Conservation (phyloP, 2,888 invertebrate species). For the Acanthosepion pharaonis region DNA sequence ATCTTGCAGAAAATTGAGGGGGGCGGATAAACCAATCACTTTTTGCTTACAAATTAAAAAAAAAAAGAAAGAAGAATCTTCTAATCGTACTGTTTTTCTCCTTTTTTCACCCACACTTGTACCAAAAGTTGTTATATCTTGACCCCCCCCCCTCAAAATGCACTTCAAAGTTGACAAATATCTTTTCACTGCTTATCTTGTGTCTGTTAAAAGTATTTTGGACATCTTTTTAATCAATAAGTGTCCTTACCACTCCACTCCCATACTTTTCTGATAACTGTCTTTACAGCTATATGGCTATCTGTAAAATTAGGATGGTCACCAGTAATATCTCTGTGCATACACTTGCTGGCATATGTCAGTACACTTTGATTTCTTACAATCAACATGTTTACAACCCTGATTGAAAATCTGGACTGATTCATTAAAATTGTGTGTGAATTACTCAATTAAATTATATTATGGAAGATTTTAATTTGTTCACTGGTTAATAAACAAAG, state of each 20-base stretch:
- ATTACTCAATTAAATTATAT: too few species aligned
- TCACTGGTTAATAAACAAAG: too few species aligned
- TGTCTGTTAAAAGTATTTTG: slow-evolving; percentile 33
- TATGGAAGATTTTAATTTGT: too few species aligned
- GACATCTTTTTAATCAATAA: slow-evolving; percentile 33
- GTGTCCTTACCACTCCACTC: slow-evolving; percentile 33
- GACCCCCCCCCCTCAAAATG: neutral
- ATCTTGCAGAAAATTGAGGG: neutral
- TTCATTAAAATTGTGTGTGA: too few species aligned
- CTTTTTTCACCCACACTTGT: neutral
- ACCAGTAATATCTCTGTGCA: neutral
- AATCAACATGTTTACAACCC: neutral
- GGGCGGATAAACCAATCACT: neutral
- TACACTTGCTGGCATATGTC: neutral
- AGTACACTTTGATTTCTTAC: neutral
- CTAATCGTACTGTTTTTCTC: neutral
- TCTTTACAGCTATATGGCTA: neutral
- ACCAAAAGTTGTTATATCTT: slow-evolving; percentile 6
- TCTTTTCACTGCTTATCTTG: slow-evolving; percentile 2
- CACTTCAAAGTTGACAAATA: slow-evolving; percentile 33
- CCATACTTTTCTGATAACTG: neutral
- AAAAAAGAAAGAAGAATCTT: neutral
- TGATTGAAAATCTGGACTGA: neutral
- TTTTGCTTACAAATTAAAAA: neutral
- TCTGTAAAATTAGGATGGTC: neutral